Evolutionary conservation across 2,797 vertebrate genomes (phyloP), one percentile per base, ranked within the genome.

Genomic region (Rhyacichthys aspro): DNA sequence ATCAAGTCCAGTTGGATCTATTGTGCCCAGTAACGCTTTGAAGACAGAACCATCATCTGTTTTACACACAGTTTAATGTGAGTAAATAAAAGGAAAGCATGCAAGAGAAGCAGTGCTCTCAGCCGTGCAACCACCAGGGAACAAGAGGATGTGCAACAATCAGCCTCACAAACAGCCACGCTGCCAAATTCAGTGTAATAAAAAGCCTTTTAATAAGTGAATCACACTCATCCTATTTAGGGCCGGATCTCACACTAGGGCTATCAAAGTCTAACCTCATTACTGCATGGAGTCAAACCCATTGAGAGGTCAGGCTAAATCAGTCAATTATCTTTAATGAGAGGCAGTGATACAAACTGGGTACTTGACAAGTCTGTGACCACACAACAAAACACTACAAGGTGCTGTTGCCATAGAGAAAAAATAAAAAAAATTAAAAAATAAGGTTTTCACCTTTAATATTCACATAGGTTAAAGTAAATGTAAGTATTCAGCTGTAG

Each of bases 171-270:
- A 84, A 86, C 78, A 78, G 72, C 73, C 56, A 72, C 47, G 42
- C 63, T 61, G 73, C 70, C 68, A 84, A 70, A 84, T 86, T 83
- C 63, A 68, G 77, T 79, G 73, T 88, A 90, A 92, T 91, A 84
- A 89, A 90, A 82, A 89, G 86, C 63, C 85, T 90, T 86, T 91
- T 89, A 89, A 91, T 90, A 82, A 76, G 81, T 67, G 82, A 79
- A 76, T 87, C 86, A 80, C 84, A 86, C 84, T 85, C 78, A 81
- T 76, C 81, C 80, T 70, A 72, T 89, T 90, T 80, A 81, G 63
- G 77, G 76, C 66, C 78, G 86, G 77, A 70, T 85, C 79, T 70
- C 83, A 76, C 84, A 82, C 79, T 59, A 75, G 76, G 59, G 72
- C 74, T 70, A 86, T 82, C 74, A 85, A 86, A 78, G 67, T 64